Evolutionary conservation across 2,113 vertebrate genomes (phyloP), one percentile per base, ranked within the genome.

Genomic region (Percopsis transmontana): DNA sequence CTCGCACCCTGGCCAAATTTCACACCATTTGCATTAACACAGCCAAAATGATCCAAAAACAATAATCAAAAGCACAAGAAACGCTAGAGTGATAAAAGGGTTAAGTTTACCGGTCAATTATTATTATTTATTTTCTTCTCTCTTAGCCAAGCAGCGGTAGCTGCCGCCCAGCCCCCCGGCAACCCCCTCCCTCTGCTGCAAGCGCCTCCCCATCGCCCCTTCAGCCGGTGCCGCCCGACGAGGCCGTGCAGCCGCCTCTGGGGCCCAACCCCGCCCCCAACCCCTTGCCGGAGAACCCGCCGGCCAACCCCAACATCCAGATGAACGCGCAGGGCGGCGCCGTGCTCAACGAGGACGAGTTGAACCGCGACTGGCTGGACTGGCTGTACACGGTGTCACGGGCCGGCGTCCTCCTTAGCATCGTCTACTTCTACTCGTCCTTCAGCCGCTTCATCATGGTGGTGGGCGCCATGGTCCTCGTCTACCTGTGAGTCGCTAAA

Each of bases 391-490:
- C 94, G 0, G 91, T 98, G 76, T 96, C 95, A 0, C 94, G 97
- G 0, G 95, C 94, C 2, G 94, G 94, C 0, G 93, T 99, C 57
- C 92, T 99, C 39, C 94, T 99, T 52, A 96, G 96, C 91, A 96
- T 99, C 45, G 94, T 99, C 13, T 99, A 98, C 87, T 97, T 99
- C 89, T 98, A 99, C 81, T 99, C 96, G 2, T 98, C 97, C 12
- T 97, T 99, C 51, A 96, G 96, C 74, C 96, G 95, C 16, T 97
- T 99, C 64, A 69, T 97, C 84, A 95, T 97, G 96, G 95, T 98
- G 53, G 91, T 95, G 69, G 96, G 95, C 27, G 96, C 97, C 89
- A 94, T 99, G 95, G 90, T 99, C 58, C 94, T 99, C 13, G 92
- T 98, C 52, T 98, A 97, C 77, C 48, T 99, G 97, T 99, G 85